A percentile compares a stretch with the other conserved stretches of the same genome.
Evolutionary conservation across 2,113 vertebrate species (phyloP).

Genomic region (Aptenodytes forsteri): DNA sequence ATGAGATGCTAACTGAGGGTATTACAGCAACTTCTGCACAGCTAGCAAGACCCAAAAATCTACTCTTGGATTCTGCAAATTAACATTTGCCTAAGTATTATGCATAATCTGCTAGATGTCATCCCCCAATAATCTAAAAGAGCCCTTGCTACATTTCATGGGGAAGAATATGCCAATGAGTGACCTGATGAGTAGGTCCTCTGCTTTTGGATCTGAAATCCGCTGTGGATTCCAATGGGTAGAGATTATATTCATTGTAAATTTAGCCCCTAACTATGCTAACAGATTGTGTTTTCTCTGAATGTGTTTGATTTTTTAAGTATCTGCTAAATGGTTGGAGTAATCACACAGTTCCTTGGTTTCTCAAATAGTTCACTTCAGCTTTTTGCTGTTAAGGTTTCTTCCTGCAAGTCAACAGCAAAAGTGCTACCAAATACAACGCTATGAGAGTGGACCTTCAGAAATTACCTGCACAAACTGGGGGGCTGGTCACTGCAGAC

Average conservation of each 20-base stretch:
- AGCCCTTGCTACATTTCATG: not conserved
- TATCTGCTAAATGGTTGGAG: not conserved
- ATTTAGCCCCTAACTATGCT: not conserved
- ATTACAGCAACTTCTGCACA: not conserved
- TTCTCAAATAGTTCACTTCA: not conserved
- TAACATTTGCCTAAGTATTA: not conserved
- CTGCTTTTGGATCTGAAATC: not conserved
- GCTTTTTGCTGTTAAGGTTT: not conserved
- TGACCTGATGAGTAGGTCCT: fast-evolving
- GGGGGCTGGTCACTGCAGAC: not conserved
- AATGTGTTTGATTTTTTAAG: not conserved
- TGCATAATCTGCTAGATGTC: fast-evolving
- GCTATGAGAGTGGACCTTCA: fast-evolving
- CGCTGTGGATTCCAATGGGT: fast-evolving
- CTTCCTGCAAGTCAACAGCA: not conserved
- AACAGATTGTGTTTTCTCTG: not conserved
- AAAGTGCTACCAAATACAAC: not conserved
- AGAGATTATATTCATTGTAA: too few species aligned
- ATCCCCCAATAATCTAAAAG: not conserved
- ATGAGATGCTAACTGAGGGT: not conserved
- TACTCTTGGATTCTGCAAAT: not conserved
- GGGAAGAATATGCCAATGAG: fast-evolving
- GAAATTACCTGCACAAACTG: not conserved
- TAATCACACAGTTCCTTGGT: not conserved
- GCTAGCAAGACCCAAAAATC: not conserved